These are phyloP conservation scores for Elgonia sp. DNA, from an alignment of 2,888 invertebrate species.

Conservation along the genomic window DNA sequence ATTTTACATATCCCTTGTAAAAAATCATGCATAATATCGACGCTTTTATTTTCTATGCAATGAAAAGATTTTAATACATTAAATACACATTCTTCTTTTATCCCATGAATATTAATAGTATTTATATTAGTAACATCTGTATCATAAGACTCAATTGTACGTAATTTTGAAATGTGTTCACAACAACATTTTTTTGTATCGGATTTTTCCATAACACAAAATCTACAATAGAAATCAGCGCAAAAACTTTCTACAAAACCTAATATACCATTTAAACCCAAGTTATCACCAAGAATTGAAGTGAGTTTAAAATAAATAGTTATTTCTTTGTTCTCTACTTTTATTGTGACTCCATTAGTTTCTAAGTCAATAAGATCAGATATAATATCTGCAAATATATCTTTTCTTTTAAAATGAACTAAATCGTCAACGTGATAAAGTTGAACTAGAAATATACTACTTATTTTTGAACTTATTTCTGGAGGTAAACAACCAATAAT, in stretches of 20 bases:
- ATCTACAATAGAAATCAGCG: constrained; percentile 54
- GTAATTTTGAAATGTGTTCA: constrained; percentile 10
- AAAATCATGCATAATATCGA: constrained; percentile 62
- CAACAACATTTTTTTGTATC: constrained; percentile 25
- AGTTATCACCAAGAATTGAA: constrained; percentile 67
- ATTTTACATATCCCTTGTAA: constrained; percentile 49
- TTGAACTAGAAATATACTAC: constrained; percentile 34
- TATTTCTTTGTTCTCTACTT: constrained; percentile 17
- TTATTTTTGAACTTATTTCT: constrained; percentile 19
- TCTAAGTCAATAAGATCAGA: constrained; percentile 18
- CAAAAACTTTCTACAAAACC: constrained; percentile 68
- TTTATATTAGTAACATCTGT: background rate
- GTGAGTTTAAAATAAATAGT: constrained; percentile 51
- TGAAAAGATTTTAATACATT: constrained; percentile 50
- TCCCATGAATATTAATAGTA: background rate
- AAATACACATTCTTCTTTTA: constrained; percentile 50
- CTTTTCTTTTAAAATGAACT: constrained; percentile 4
- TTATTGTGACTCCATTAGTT: constrained; percentile 48
- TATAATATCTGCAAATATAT: constrained; percentile 29
- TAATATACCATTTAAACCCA: constrained; percentile 60
- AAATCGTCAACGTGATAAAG: constrained; percentile 35
- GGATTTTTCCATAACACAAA: constrained; percentile 38
- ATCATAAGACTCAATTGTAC: constrained; percentile 31
- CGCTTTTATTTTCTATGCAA: constrained; percentile 50
- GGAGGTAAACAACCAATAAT: constrained; percentile 48